Evolutionary conservation across 2,888 invertebrate genomes (phyloP).

Genomic region (Heliconius sara): DNA sequence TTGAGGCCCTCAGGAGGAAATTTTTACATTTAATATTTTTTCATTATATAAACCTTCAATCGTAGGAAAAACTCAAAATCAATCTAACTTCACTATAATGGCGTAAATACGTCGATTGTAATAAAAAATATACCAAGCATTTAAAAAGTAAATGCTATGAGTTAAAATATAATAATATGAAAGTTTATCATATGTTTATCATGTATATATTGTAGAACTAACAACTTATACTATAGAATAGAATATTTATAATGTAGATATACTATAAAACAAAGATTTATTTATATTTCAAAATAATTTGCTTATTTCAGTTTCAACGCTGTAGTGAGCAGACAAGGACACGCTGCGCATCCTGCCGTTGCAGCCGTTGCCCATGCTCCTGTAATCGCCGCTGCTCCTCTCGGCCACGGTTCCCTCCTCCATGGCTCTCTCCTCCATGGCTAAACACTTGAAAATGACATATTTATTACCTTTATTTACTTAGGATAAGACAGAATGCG

Average conservation of each 20-base stretch:
- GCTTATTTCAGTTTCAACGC: constrained; percentile 81
- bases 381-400: constrained; percentile 68
- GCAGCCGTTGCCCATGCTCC: constrained; percentile 58
- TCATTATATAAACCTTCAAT: too few relatives aligned
- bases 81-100: neutral
- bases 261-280: too few relatives aligned
- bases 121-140: too few relatives aligned
- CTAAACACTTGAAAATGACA: constrained; percentile 61
- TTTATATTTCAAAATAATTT: neutral
- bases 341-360: constrained; percentile 81
- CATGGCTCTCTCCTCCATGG: constrained; percentile 69
- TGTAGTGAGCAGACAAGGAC: constrained; percentile 83
- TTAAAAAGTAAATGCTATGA: too few relatives aligned
- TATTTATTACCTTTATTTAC: constrained; percentile 68
- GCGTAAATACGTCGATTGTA: neutral
- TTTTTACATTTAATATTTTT: neutral
- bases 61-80: too few relatives aligned
- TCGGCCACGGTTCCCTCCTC: constrained; percentile 67
- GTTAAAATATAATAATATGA: too few relatives aligned
- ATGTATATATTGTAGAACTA: too few relatives aligned
- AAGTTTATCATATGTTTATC: too few relatives aligned
- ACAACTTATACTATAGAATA: neutral
- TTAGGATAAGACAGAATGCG: constrained; percentile 69
- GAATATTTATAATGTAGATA: neutral
- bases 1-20: neutral